Percentiles rank a stretch among this genome's conserved stretches.
Evolutionary conservation across 2,888 invertebrate species (phyloP).

Genomic region (Pterostichus niger): DNA sequence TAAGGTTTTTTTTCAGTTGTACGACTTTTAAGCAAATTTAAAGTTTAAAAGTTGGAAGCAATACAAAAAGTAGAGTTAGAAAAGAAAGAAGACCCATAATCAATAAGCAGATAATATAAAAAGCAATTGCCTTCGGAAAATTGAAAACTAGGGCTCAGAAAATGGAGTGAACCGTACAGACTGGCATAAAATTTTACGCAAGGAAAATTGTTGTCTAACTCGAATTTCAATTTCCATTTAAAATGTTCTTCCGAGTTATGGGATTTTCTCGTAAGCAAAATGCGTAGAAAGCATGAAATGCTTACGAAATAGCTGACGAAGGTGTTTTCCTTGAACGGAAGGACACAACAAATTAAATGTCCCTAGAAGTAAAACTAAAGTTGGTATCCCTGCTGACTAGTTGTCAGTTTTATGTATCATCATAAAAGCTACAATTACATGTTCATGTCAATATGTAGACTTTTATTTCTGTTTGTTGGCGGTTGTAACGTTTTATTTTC

Average conservation of each 20-base stretch:
- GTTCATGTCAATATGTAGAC: constrained; percentile 31
- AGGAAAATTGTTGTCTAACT: constrained; percentile 64
- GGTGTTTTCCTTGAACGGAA: not conserved
- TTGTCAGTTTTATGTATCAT: constrained; percentile 1
- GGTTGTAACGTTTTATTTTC: constrained; percentile 44
- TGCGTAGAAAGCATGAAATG: constrained; percentile 24
- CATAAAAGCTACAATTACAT: constrained; percentile 34
- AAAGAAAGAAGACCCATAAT: constrained; percentile 39
- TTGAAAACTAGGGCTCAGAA: constrained; percentile 62
- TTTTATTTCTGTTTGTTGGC: not conserved
- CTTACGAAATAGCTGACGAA: constrained; percentile 10
- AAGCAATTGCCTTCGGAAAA: constrained; percentile 64
- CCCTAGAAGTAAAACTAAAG: constrained; percentile 14
- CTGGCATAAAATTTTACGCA: constrained; percentile 26
- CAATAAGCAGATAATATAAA: constrained; percentile 63
- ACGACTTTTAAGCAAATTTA: not conserved
- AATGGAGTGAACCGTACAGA: constrained; percentile 39
- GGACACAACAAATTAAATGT: constrained; percentile 16
- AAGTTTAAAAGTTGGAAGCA: not conserved
- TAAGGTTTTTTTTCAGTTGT: not conserved
- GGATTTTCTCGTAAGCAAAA: constrained; percentile 48
- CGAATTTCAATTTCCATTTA: constrained; percentile 57
- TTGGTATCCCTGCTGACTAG: constrained; percentile 14
- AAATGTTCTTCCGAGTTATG: constrained; percentile 43
- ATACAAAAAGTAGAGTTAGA: constrained; percentile 11